phyloP scores from a whole-genome alignment of 1,140 invertebrate species.

The Heliconius eleuchia region DNA sequence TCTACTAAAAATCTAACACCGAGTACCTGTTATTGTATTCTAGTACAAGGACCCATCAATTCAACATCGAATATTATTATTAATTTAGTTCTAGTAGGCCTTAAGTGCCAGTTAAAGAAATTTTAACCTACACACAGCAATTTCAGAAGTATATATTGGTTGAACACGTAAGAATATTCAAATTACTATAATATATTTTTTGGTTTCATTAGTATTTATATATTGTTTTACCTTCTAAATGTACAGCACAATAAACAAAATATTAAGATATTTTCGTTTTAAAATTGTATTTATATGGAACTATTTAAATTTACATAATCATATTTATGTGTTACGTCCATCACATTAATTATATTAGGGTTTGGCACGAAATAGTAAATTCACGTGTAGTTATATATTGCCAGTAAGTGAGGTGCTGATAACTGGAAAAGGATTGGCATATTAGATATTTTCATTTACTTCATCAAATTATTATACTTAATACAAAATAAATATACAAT shows the following conservation, averaged over 20 bases:
- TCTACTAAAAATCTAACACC: conserved; percentile 63
- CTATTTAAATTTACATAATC: not conserved
- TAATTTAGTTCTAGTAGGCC: conserved; percentile 61
- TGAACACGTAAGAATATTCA: conserved; percentile 13
- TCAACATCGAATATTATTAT: conserved; percentile 47
- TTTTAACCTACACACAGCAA: conserved; percentile 21
- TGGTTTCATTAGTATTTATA: conserved; percentile 10
- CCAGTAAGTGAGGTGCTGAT: not conserved
- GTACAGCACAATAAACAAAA: conserved; percentile 8
- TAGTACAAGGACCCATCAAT: conserved; percentile 59
- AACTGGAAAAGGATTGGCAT: not conserved
- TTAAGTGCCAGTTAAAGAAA: conserved; percentile 36
- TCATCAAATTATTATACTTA: not conserved
- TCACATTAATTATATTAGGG: not conserved
- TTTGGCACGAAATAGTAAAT: conserved; percentile 22
- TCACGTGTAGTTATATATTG: not conserved
- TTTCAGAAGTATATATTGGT: conserved; percentile 21
- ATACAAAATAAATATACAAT: not conserved
- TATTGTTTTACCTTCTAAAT: not conserved
- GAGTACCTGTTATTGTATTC: conserved; percentile 62
- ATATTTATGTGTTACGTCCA: conserved; percentile 2
- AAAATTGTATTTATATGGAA: not conserved
- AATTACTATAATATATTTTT: conserved; percentile 11
- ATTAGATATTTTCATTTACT: not conserved
- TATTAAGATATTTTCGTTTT: conserved; percentile 6